Evolutionary conservation across 2,888 invertebrate species (phyloP), one percentile per base, ranked within the genome.

Genomic region (Erebia ligea): DNA sequence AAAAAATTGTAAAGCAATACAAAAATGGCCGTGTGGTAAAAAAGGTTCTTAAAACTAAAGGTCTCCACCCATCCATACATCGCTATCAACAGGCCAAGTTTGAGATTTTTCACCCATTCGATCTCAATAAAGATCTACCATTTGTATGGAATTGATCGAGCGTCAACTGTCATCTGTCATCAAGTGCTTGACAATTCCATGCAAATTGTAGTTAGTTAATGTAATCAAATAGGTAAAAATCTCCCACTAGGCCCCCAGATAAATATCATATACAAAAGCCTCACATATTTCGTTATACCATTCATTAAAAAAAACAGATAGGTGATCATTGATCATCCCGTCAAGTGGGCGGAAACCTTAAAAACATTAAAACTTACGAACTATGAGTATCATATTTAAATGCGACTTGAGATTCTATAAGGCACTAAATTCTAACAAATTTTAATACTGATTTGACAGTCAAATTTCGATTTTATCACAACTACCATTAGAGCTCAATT

Each of bases 21-120:
- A 92, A 86, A 87, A 91, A 91, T 92, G 92, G 92, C 92, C 92
- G 75, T 86, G 90, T 90, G 90, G 89, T 91, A 84, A 82, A 84
- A 83, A 81, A 81, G 78, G 68, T 72, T 69, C 74, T 76, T 75
- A 73, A 13, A 72, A 54, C 45, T 70, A 75, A 64, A n/a, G 40
- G 61, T 25, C n/a, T 40, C 40, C 52, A 17, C 52, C 59, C 52
- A 67, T 42, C 50, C 6, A n/a, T 34, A 58, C 34, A n/a, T 15
- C 11, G 10, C 34, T 34, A 34, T 34, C 34, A 34, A 6, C 5
- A 34, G 34, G 34, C 34, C 6, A 34, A 34, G 34, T 34, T 5
- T 34, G 6, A 34, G 34, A 34, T 34, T 2, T 34, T 34, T 34
- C 6, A 34, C 34, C 34, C 6, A 34, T 34, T 34, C 34, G 6